These are phyloP conservation scores for Geotrupes spiniger DNA, from an alignment of 2,888 invertebrate genomes.

Conservation along the genomic window DNA sequence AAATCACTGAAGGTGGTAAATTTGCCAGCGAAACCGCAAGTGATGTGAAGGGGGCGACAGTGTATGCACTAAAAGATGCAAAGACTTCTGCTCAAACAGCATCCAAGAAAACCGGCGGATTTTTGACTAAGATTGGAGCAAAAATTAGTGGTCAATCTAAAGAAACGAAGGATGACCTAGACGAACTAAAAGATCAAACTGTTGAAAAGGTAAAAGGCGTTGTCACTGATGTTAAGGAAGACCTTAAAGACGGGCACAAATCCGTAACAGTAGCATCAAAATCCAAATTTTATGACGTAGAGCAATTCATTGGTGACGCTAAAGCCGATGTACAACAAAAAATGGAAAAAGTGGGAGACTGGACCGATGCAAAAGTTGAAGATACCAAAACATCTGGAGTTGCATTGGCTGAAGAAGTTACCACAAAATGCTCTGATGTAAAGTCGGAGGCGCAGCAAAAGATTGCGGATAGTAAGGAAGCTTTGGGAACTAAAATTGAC, in stretches of 20 bases:
- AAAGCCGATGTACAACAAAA: conserved; percentile 2
- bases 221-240: conserved; percentile 50
- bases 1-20: neutral
- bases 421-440: neutral
- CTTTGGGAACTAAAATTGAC: neutral
- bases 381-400: too few species aligned
- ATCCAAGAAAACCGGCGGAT: conserved; percentile 25
- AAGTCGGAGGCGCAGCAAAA: conserved; percentile 48
- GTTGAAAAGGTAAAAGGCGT: neutral
- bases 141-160: conserved; percentile 22
- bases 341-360: conserved; percentile 7
- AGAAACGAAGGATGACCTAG: conserved; percentile 15
- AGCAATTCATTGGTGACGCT: too few species aligned
- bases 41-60: neutral
- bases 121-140: conserved; percentile 23
- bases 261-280: too few species aligned
- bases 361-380: too few species aligned
- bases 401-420: neutral
- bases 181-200: conserved; percentile 3
- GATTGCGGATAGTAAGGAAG: conserved; percentile 46
- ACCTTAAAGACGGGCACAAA: conserved; percentile 47
- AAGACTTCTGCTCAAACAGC: conserved; percentile 18
- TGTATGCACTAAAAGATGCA: neutral
- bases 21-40: neutral
- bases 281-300: too few species aligned